Evolutionary conservation across 2,888 invertebrate genomes (phyloP).

Genomic region (Cephus runcator): DNA sequence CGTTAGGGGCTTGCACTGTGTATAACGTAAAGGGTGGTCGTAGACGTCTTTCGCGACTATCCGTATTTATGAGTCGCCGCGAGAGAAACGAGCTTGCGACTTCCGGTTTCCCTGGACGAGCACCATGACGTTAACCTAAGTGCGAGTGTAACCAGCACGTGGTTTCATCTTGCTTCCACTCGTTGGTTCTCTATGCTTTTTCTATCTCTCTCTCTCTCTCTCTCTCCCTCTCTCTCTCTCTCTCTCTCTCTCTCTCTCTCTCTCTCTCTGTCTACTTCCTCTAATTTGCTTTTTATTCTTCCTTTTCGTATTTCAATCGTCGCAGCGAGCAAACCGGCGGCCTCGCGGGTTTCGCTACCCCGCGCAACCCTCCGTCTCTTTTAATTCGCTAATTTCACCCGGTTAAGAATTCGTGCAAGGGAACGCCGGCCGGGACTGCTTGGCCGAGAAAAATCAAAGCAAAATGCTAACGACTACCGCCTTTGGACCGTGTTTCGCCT

Average conservation of each 20-base stretch:
- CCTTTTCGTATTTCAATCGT: slow-evolving; percentile 16
- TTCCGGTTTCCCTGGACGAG: background rate
- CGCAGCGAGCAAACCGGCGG: slow-evolving; percentile 7
- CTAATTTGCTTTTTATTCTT: slow-evolving; percentile 11
- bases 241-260: slow-evolving; percentile 7
- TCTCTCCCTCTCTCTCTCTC: slow-evolving; percentile 18
- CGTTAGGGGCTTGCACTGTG: background rate
- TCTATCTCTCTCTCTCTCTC: slow-evolving; percentile 17
- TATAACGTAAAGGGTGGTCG: background rate
- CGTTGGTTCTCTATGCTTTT: background rate
- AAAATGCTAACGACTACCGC: slow-evolving; percentile 47
- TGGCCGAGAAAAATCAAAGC: slow-evolving; percentile 62
- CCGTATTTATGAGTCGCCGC: background rate
- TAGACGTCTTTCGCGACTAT: background rate
- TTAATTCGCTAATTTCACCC: slow-evolving; percentile 63
- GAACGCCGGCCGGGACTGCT: slow-evolving; percentile 51
- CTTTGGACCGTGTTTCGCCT: slow-evolving; percentile 34
- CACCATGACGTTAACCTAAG: background rate
- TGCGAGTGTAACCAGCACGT: background rate
- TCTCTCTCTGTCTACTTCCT: background rate
- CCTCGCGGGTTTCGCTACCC: slow-evolving; percentile 17
- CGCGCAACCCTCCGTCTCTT: slow-evolving; percentile 41
- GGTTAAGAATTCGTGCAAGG: slow-evolving; percentile 63
- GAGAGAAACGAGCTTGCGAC: background rate
- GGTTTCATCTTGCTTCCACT: background rate